Percentiles rank a stretch among this genome's conserved stretches.
These are phyloP conservation scores for Cyaniris semiargus DNA, from an alignment of 2,888 invertebrate genomes.

Conservation along the genomic window DNA sequence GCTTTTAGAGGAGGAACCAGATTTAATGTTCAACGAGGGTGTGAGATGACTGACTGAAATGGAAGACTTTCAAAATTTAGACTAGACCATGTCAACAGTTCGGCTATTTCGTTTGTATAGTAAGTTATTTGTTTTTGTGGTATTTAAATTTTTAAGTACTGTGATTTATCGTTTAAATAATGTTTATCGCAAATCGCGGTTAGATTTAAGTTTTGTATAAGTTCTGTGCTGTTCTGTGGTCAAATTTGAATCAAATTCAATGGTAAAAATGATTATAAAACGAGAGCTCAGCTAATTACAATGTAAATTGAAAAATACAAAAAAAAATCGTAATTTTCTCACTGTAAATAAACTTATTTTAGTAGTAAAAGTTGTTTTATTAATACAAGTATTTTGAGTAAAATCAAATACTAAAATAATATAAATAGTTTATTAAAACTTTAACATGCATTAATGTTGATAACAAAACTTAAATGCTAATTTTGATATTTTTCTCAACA, in stretches of 20 bases:
- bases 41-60: slow-evolving; percentile 68
- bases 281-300: not conserved
- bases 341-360: slow-evolving; percentile 79
- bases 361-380: slow-evolving; percentile 61
- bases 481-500: not conserved
- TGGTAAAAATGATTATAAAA: slow-evolving; percentile 44
- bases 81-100: slow-evolving; percentile 57
- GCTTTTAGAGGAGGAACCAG: slow-evolving; percentile 71
- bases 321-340: slow-evolving; percentile 72
- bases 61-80: slow-evolving; percentile 57
- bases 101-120: slow-evolving; percentile 68
- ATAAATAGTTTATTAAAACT: slow-evolving; percentile 22
- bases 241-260: slow-evolving; percentile 47
- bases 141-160: slow-evolving; percentile 63
- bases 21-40: slow-evolving; percentile 66
- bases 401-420: not conserved
- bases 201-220: slow-evolving; percentile 56
- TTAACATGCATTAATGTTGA: not conserved
- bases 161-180: slow-evolving; percentile 69
- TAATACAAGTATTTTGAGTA: slow-evolving; percentile 31
- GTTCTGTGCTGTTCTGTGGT: slow-evolving; percentile 46
- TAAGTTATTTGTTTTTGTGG: slow-evolving; percentile 71
- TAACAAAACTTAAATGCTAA: slow-evolving; percentile 25
- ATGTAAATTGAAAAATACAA: slow-evolving; percentile 43
- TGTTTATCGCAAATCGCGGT: slow-evolving; percentile 60